A percentile compares a stretch with the other conserved stretches of the same genome.
These are phyloP conservation scores for Beris morrisii DNA, from an alignment of 2,888 invertebrate genomes.

Conservation along the genomic window DNA sequence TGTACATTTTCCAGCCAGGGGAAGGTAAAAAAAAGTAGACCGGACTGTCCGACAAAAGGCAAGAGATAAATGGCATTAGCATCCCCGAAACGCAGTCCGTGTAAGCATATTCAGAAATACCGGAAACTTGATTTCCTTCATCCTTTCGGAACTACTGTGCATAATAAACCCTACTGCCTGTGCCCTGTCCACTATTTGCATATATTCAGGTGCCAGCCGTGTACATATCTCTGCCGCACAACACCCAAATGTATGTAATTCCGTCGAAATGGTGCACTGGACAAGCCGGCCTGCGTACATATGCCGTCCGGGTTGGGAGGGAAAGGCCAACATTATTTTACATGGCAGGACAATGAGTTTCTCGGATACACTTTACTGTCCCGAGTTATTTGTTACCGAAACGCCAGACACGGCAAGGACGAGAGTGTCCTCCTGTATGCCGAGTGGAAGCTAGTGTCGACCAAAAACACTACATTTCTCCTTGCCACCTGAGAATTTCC, in stretches of 20 bases:
- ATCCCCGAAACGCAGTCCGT: constrained; percentile 37
- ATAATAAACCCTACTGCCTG: constrained; percentile 27
- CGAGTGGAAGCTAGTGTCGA: too few species aligned
- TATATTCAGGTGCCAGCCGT: not conserved
- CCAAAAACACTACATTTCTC: too few species aligned
- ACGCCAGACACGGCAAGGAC: not conserved
- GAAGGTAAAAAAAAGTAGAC: constrained; percentile 30
- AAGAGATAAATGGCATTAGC: constrained; percentile 38
- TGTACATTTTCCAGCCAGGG: constrained; percentile 33
- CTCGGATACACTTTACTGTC: constrained; percentile 31
- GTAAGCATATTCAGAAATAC: constrained; percentile 38
- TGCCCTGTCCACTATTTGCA: constrained; percentile 20
- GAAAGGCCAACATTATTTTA: constrained; percentile 32
- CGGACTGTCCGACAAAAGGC: constrained; percentile 21
- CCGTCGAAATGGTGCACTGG: not conserved
- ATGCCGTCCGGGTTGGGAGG: constrained; percentile 4
- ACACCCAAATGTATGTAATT: constrained; percentile 15
- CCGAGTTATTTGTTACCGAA: constrained; percentile 35
- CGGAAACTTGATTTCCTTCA: constrained; percentile 40
- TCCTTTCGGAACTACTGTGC: constrained; percentile 35
- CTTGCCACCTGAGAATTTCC: too few species aligned
- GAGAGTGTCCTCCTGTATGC: too few species aligned
- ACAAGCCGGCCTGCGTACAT: constrained; percentile 9
- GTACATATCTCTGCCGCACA: not conserved
- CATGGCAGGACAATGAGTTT: constrained; percentile 36